phyloP scores from a whole-genome alignment of 2,888 invertebrate genomes.

The Pardosa pseudoannulata region DNA sequence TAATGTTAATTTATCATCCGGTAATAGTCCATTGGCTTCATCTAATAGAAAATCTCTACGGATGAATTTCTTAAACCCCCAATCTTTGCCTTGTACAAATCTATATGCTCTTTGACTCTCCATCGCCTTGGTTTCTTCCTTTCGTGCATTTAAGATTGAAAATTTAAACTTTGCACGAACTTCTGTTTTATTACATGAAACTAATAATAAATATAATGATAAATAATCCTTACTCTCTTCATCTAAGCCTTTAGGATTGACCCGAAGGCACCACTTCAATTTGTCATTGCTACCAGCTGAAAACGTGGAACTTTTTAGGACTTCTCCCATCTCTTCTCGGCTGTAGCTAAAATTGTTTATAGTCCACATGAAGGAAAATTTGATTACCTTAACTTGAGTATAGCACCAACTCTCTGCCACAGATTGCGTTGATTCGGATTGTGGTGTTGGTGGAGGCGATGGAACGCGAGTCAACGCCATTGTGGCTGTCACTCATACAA shows the following conservation, averaged over 20 bases:
- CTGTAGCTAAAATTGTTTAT: constrained; percentile 99
- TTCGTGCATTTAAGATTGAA: constrained; percentile 99
- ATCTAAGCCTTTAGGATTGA: constrained; percentile 99
- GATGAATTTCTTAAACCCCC: constrained; percentile 99
- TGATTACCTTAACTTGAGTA: constrained; percentile 99
- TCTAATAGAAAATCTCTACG: constrained; percentile 98
- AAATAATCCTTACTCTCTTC: constrained; percentile 99
- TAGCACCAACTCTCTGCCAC: constrained; percentile 99
- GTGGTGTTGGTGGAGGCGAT: constrained; percentile 86
- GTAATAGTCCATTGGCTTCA: constrained; percentile 98
- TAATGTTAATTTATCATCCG: constrained; percentile 99
- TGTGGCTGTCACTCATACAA: constrained; percentile 45
- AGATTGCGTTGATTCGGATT: constrained; percentile 91
- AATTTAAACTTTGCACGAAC: constrained; percentile 99
- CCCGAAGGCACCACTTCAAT: constrained; percentile 99
- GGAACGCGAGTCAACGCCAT: constrained; percentile 98
- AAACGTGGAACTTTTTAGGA: constrained; percentile 99
- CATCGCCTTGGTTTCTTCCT: constrained; percentile 99
- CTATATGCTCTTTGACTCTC: constrained; percentile 96
- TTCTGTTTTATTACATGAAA: constrained; percentile 99
- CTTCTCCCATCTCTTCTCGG: constrained; percentile 99
- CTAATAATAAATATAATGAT: constrained; percentile 97
- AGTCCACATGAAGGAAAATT: constrained; percentile 99
- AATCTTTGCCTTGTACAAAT: constrained; percentile 99
- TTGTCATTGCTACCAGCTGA: constrained; percentile 99